A percentile compares a stretch with the other conserved stretches of the same genome.
Conservation (phyloP, 2,888 invertebrate genomes). For the Nemotelus pantherinus region DNA sequence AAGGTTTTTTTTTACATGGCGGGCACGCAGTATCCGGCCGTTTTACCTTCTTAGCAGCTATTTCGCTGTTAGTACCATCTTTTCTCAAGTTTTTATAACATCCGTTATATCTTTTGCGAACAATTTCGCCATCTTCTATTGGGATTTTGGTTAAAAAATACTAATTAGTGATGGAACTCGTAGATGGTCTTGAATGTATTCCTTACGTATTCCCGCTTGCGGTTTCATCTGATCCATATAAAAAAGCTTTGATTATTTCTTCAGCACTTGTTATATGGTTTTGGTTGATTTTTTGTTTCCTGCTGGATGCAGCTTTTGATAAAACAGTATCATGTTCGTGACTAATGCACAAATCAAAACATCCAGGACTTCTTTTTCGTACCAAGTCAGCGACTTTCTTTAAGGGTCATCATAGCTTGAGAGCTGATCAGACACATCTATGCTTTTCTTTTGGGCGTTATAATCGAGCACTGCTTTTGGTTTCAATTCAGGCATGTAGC, state of each 20-base stretch:
- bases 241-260: conserved; percentile 9
- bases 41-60: conserved; percentile 7
- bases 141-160: conserved; percentile 2
- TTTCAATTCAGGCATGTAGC: neutral
- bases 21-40: conserved; percentile 5
- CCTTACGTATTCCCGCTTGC: neutral
- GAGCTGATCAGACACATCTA: conserved; percentile 17
- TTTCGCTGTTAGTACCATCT: conserved; percentile 5
- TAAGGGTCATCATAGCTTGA: conserved; percentile 6
- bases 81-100: conserved; percentile 7
- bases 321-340: neutral
- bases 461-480: conserved; percentile 9
- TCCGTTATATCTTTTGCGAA: conserved; percentile 1
- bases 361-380: no score
- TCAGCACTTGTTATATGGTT: conserved; percentile 3
- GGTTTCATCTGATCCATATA: no score
- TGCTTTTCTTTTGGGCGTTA: conserved; percentile 10
- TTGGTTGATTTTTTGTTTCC: conserved; percentile 7
- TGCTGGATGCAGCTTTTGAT: conserved; percentile 10
- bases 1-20: conserved; percentile 7
- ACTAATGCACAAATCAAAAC: conserved; percentile 10
- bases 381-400: no score
- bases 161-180: no score
- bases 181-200: conserved; percentile 18
- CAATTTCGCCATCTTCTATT: conserved; percentile 2